Evolutionary conservation across 2,888 invertebrate genomes (phyloP).

Genomic region (Eristalis pertinax): DNA sequence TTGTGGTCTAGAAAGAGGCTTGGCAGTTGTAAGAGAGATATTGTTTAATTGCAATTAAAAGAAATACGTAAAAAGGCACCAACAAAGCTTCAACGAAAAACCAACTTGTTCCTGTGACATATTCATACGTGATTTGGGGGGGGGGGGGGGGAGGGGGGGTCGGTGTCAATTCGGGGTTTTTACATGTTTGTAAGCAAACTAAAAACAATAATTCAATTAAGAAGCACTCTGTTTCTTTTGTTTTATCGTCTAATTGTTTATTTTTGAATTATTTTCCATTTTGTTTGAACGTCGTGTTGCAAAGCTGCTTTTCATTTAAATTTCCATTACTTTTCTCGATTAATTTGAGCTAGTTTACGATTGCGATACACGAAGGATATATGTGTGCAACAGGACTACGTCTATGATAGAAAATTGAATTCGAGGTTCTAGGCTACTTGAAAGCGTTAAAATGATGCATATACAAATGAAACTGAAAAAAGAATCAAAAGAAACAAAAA

Average conservation of each 20-base stretch:
- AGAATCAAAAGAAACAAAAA: slow-evolving; percentile 1
- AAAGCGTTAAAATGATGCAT: slow-evolving; percentile 36
- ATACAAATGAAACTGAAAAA: slow-evolving; percentile 2
- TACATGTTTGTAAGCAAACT: neutral
- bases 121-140: neutral
- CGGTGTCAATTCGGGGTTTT: neutral
- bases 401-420: slow-evolving; percentile 1
- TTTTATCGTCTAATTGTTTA: too few species aligned
- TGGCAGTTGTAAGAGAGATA: slow-evolving; percentile 4
- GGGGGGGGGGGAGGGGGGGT: neutral
- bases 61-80: slow-evolving; percentile 39
- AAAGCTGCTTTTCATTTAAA: slow-evolving; percentile 70
- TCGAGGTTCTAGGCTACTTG: slow-evolving; percentile 40
- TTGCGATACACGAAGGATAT: neutral
- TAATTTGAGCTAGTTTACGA: slow-evolving; percentile 25
- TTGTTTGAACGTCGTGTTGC: slow-evolving; percentile 71
- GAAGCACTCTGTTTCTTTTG: slow-evolving; percentile 9
- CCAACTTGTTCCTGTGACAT: neutral
- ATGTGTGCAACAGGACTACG: slow-evolving; percentile 48
- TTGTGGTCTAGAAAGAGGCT: slow-evolving; percentile 18
- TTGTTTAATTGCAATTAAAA: slow-evolving; percentile 36
- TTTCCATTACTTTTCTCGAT: neutral
- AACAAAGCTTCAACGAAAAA: slow-evolving; percentile 56
- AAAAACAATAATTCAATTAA: slow-evolving; percentile 8
- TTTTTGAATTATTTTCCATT: slow-evolving; percentile 7